Evolutionary conservation across 2,888 invertebrate genomes (phyloP).

Genomic region (Xylota sylvarum): DNA sequence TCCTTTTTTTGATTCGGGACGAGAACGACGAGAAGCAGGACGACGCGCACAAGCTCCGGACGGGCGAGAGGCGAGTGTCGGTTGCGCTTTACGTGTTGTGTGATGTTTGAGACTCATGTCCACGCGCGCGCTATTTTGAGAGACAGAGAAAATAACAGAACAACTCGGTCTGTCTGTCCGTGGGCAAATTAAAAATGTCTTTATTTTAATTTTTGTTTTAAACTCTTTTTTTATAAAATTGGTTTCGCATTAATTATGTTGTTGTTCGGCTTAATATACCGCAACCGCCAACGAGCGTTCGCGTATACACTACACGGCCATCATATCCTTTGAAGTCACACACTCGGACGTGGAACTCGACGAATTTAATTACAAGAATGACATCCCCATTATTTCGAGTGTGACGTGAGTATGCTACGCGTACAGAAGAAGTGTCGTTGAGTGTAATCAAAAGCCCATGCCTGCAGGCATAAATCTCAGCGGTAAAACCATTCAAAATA

Average conservation of each 20-base stretch:
- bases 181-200: constrained; percentile 76
- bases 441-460: not conserved
- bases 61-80: constrained; percentile 4
- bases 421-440: not conserved
- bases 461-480: constrained; percentile 43
- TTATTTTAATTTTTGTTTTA: constrained; percentile 72
- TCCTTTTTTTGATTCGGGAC: constrained; percentile 47
- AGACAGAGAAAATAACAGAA: constrained; percentile 33
- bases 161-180: constrained; percentile 57
- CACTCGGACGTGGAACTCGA: constrained; percentile 52
- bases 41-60: not conserved
- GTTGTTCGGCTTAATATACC: constrained; percentile 59
- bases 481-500: constrained; percentile 41
- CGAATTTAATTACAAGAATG: constrained; percentile 75
- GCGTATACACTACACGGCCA: constrained; percentile 18
- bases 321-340: constrained; percentile 74
- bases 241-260: constrained; percentile 77
- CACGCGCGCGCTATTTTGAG: constrained; percentile 60
- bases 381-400: constrained; percentile 65
- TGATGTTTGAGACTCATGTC: constrained; percentile 66
- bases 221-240: constrained; percentile 65
- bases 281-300: constrained; percentile 17
- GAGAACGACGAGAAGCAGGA: constrained; percentile 14
- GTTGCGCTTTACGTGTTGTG: constrained; percentile 51
- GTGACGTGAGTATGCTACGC: constrained; percentile 21